These are phyloP conservation scores for Mayetiola destructor DNA, from an alignment of 2,888 invertebrate species.

Conservation along the genomic window DNA sequence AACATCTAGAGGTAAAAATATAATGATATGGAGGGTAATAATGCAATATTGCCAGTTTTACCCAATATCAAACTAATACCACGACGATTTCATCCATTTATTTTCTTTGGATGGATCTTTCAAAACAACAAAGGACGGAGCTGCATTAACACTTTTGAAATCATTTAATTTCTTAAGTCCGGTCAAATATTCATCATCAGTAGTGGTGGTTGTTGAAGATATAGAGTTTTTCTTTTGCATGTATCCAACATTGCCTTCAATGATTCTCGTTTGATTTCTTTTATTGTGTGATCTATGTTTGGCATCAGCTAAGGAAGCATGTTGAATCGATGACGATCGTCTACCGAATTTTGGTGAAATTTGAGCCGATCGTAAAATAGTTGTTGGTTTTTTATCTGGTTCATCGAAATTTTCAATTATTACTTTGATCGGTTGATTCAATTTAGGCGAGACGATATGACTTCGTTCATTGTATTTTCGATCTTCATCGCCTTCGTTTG, in stretches of 20 bases:
- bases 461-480: background rate
- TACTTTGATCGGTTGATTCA: background rate
- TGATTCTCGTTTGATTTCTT: constrained; percentile 27
- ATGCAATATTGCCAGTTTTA: too few species aligned
- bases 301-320: too few species aligned
- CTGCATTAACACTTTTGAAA: background rate
- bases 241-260: constrained; percentile 31
- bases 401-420: constrained; percentile 25
- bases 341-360: constrained; percentile 29
- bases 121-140: constrained; percentile 30
- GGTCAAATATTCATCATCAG: constrained; percentile 20
- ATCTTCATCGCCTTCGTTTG: background rate
- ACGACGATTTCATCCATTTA: constrained; percentile 33
- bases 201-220: background rate
- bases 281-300: constrained; percentile 5
- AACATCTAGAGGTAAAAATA: too few species aligned
- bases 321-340: constrained; percentile 26
- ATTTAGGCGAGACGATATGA: background rate
- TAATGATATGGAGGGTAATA: too few species aligned
- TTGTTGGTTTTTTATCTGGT: constrained; percentile 16
- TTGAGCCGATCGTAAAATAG: constrained; percentile 18
- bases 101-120: constrained; percentile 29
- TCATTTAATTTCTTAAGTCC: background rate
- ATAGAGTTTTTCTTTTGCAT: constrained; percentile 15
- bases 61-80: too few species aligned